Evolutionary conservation across 2,888 invertebrate species (phyloP).

Genomic region (Andrena camellia): DNA sequence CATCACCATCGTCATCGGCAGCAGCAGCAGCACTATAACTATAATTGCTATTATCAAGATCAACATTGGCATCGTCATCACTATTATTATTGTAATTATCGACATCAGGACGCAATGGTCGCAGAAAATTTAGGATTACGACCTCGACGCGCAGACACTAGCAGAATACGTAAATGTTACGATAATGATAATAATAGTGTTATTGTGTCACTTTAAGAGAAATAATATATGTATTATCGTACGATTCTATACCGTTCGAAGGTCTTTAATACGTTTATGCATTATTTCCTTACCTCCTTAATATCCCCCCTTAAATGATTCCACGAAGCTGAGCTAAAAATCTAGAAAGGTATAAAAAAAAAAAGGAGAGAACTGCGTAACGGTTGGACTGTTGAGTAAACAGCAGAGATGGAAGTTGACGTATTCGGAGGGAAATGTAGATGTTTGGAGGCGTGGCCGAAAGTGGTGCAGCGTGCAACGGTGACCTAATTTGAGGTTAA

Average conservation of each 20-base stretch:
- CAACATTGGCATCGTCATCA: neutral
- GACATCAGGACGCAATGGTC: neutral
- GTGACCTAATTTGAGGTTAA: constrained; percentile 80
- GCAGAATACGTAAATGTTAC: constrained; percentile 25
- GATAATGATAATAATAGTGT: constrained; percentile 58
- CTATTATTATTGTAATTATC: constrained; percentile 33
- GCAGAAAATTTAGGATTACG: neutral
- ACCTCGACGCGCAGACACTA: neutral
- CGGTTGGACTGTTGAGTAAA: neutral
- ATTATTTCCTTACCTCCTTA: neutral
- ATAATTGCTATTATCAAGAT: constrained; percentile 17
- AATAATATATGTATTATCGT: constrained; percentile 67
- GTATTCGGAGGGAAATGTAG: neutral
- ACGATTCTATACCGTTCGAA: constrained; percentile 50
- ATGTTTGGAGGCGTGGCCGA: constrained; percentile 10
- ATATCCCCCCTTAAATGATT: neutral
- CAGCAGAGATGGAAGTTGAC: neutral
- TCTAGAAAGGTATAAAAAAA: too few species aligned
- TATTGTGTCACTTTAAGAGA: constrained; percentile 64
- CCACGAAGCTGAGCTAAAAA: too few species aligned
- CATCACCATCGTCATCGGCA: neutral
- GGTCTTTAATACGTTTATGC: neutral
- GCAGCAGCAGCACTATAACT: neutral
- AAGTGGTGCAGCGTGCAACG: constrained; percentile 33
- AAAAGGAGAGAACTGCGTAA: too few species aligned